Evolutionary conservation across 2,888 invertebrate genomes (phyloP), one percentile per base, ranked within the genome.

Genomic region (Dascillus cervinus): DNA sequence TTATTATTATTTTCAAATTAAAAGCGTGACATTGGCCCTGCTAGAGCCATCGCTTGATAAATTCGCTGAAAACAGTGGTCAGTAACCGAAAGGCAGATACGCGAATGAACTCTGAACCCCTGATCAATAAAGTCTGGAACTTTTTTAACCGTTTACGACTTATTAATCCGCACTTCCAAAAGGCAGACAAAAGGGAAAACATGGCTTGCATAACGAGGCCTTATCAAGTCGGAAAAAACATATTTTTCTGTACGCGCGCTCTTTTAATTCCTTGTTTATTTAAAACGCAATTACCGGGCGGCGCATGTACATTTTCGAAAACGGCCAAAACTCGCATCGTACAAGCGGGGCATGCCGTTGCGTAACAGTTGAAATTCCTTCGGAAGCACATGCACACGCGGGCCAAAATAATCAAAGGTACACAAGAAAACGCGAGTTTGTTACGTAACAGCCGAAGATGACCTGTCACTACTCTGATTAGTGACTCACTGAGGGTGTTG

Each of bases 401-500:
- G 41, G 37, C 37, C 45, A 35, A 48, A 44, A 47, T 43, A 46
- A 42, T 41, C 34, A 46, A 48, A 36, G 43, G 40, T 29, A 33
- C 32, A 35, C 41, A 37, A 41, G 34, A 34, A 29, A 39, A 34
- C 42, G 43, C 44, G 41, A 35, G 40, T 32, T 20, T 14, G 42
- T 64, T 62, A 64, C 62, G 62, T 62, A 64, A 62, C 55, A 47
- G 34, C 45, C 62, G 64, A 67, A 67, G 65, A 64, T 66, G 66
- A 67, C 66, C 66, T 64, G 66, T 63, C 62, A 60, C 53, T 55
- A 56, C 59, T 60, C 58, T 62, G 63, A 65, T 65, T 65, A 64
- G 65, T 67, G 67, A 66, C 49, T 66, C 65, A 66, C 59, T 51
- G 64, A 65, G 66, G 66, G 67, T 66, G 66, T 66, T 65, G 65